phyloP scores from a whole-genome alignment of 2,113 vertebrate species.

The Cheirogaleus medius region DNA sequence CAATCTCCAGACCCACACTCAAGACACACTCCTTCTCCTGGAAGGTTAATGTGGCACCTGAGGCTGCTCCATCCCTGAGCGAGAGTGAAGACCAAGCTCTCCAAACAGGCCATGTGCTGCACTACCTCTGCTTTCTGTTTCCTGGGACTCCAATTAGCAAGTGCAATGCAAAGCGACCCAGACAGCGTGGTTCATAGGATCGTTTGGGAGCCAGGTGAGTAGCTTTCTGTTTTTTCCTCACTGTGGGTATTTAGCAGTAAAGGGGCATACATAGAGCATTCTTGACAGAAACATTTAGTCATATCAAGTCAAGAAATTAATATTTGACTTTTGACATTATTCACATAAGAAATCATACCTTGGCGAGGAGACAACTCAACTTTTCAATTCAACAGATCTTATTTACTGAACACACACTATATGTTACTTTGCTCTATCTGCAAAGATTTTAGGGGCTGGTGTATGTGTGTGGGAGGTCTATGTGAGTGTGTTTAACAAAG shows the following conservation, averaged over 20 bases:
- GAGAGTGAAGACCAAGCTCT: not conserved
- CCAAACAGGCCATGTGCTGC: not conserved
- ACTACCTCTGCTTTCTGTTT: not conserved
- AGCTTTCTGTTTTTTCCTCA: not conserved
- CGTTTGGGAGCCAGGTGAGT: slow-evolving; percentile 58
- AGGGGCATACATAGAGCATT: not conserved
- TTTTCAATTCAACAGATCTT: not conserved
- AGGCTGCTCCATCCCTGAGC: not conserved
- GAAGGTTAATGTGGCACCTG: not conserved
- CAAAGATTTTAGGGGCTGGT: not conserved
- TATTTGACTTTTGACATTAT: slow-evolving; percentile 5
- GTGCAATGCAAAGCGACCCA: not conserved
- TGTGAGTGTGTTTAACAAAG: not conserved
- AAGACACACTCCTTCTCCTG: not conserved
- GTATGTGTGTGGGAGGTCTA: not conserved
- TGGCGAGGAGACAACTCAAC: not conserved
- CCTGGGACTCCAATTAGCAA: slow-evolving; percentile 3
- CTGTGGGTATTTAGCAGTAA: not conserved
- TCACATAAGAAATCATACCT: not conserved
- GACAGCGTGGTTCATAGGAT: not conserved
- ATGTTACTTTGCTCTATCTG: not conserved
- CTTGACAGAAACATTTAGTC: not conserved
- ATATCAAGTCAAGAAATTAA: not conserved
- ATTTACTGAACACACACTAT: not conserved
- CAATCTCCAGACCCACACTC: not conserved